Conservation (phyloP, 2,797 vertebrate species). For the Hydrolagus colliei region DNA sequence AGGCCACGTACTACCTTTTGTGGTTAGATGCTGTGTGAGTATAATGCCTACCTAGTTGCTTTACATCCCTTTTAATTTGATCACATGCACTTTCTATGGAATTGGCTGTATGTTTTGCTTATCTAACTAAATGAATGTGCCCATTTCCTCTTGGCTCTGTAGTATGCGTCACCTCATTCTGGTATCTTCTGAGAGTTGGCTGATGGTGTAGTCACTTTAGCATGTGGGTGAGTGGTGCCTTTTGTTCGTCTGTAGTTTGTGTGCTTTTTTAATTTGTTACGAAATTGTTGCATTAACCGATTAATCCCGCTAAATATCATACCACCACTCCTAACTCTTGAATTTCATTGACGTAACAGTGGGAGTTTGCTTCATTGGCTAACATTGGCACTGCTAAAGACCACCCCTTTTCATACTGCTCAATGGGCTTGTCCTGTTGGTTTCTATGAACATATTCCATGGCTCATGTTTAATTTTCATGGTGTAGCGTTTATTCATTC, state of each 20-base stretch:
- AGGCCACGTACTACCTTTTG: background rate
- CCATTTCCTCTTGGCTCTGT: constrained; percentile 64
- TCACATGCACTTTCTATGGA: constrained; percentile 12
- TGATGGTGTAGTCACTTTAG: constrained; percentile 59
- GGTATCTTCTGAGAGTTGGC: constrained; percentile 65
- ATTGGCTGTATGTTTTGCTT: background rate
- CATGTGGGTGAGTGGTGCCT: constrained; percentile 61
- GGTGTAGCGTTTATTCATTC: background rate
- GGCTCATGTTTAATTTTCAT: background rate
- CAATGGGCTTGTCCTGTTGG: background rate
- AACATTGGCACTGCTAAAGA: background rate
- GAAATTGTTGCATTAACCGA: constrained; percentile 38
- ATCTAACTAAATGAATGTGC: constrained; percentile 51
- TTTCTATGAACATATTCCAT: background rate
- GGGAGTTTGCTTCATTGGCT: no score
- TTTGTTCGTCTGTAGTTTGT: constrained; percentile 41
- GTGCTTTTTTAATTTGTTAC: constrained; percentile 44
- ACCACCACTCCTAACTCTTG: background rate
- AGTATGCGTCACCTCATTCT: constrained; percentile 63
- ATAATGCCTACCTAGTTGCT: background rate
- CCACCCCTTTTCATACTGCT: background rate
- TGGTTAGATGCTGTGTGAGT: background rate
- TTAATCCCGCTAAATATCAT: constrained; percentile 37
- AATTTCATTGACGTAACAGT: background rate
- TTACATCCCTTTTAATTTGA: background rate